Percentiles rank a stretch among this genome's conserved stretches.
Evolutionary conservation across 2,888 invertebrate species (phyloP).

Genomic region (Xestia rhomboidea): DNA sequence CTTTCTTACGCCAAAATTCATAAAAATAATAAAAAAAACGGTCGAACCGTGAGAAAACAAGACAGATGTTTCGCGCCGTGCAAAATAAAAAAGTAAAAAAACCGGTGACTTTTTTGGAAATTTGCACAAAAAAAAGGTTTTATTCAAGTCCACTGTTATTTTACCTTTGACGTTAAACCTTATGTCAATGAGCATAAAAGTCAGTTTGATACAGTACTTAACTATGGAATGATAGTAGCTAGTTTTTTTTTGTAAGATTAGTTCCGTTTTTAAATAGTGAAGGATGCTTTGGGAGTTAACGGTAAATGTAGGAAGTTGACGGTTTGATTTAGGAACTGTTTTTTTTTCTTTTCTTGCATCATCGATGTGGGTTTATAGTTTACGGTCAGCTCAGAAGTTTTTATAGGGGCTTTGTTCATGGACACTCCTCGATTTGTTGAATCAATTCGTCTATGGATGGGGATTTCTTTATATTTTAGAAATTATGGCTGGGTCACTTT

Average conservation of each 20-base stretch:
- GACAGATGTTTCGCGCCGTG: conserved; percentile 55
- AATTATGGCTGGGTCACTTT: background rate
- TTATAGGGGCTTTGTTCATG: background rate
- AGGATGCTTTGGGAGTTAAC: conserved; percentile 29
- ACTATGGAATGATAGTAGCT: background rate
- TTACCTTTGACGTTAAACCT: background rate
- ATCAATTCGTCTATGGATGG: background rate
- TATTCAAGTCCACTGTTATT: background rate
- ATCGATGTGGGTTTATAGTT: background rate
- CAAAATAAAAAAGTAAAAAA: conserved; percentile 31
- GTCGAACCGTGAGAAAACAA: conserved; percentile 46
- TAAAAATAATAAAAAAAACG: conserved; percentile 44
- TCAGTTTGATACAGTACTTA: background rate
- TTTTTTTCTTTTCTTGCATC: background rate
- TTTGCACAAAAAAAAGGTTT: conserved; percentile 25
- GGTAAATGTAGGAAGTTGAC: conserved; percentile 23
- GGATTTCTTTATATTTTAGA: background rate
- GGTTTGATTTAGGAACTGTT: conserved; percentile 24
- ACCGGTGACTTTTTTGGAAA: conserved; percentile 19
- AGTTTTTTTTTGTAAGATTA: conserved; percentile 26
- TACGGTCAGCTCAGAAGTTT: background rate
- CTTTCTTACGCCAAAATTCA: conserved; percentile 21
- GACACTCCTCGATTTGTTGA: background rate
- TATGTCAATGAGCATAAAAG: background rate
- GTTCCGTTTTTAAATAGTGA: conserved; percentile 40